Base-by-base conservation (phyloP, 2,888 invertebrate species). In the Labia minor region DNA sequence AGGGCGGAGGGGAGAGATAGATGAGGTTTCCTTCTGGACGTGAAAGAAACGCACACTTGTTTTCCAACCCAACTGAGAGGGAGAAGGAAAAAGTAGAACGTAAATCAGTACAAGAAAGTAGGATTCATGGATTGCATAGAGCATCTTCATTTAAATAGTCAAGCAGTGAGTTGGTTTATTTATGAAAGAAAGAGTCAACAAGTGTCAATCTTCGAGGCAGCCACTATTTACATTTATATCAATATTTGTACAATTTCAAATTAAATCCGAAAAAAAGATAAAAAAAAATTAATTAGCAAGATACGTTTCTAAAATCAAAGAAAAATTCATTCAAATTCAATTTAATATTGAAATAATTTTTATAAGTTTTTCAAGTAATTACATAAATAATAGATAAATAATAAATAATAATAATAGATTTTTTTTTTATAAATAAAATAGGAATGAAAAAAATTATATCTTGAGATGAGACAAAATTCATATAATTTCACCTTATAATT, bases 81-180 rank as follows among this genome's bases (percentile, higher is more conserved):
- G 67, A 2, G 66, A 67, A 67, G 67, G 69, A 69, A 69, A 69
- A 69, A 69, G 69, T 69, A 67, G 69, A 69, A 67, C 67, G 33
- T 33, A 33, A 33, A 33, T 33, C 33, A 11, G 33, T 33, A 33
- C 33, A 33, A 33, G 33, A 33, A 33, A 33, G 33, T 33, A 33
- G 33, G 33, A 33, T 33, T 33, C 6, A 33, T 33, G 33, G 6
- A 11, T 33, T 33, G 33, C 33, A 33, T 33, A 33, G 6, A 33
- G 33, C 33, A 33, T 33, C 33, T 33, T 33, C 33, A 33, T 33
- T 33, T 33, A 33, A 33, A 33, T 33, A 33, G 33, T 33, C 33
- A 33, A 33, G 33, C 11, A 33, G 6, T 33, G 33, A 33, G 33
- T 33, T 33, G 33, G 11, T 6, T 33, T 33, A 8, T 8, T 11